Percentiles rank a stretch among this genome's conserved stretches.
phyloP scores from a whole-genome alignment of 1,140 invertebrate genomes.

The Augochlora pura region DNA sequence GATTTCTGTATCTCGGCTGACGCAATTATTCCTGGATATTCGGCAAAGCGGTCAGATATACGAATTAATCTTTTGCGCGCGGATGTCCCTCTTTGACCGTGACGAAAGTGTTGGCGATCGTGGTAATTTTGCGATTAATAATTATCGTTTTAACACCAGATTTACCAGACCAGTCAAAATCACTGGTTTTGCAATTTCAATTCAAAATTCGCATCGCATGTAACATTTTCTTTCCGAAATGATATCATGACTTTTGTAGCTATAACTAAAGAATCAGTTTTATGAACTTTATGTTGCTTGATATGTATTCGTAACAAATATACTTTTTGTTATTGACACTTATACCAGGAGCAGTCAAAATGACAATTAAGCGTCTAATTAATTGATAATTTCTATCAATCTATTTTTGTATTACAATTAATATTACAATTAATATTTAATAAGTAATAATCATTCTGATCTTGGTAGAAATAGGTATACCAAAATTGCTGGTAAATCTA shows the following conservation, averaged over 20 bases:
- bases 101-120: too few relatives aligned
- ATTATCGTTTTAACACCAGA: too few relatives aligned
- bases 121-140: too few relatives aligned
- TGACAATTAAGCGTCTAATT: too few relatives aligned
- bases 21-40: neutral
- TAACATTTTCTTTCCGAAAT: too few relatives aligned
- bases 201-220: neutral
- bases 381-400: neutral
- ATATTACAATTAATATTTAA: neutral
- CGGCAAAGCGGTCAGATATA: too few relatives aligned
- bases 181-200: neutral
- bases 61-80: too few relatives aligned
- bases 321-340: constrained; percentile 3
- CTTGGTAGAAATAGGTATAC: too few relatives aligned
- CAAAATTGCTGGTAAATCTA: neutral
- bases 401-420: neutral
- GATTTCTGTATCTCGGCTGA: neutral
- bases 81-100: too few relatives aligned
- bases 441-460: too few relatives aligned
- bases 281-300: neutral
- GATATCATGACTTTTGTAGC: constrained; percentile 5
- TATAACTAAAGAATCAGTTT: neutral
- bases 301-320: neutral
- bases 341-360: neutral
- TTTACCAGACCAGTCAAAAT: neutral